phyloP scores from a whole-genome alignment of 53 echinoderm and acorn worm genomes.

The Luidia sarsii region DNA sequence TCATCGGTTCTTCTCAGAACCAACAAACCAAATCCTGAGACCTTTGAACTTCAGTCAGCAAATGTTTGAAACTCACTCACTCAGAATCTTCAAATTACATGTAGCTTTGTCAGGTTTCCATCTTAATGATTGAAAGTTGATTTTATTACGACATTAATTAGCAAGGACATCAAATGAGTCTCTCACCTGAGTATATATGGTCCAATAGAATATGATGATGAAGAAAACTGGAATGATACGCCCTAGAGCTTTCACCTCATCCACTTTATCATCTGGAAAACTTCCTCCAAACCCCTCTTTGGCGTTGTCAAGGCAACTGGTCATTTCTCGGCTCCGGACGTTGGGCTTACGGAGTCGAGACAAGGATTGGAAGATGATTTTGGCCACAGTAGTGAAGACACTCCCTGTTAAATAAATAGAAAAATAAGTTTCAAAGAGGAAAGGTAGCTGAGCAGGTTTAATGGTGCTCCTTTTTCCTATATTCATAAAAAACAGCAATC shows the following conservation, averaged over 20 bases:
- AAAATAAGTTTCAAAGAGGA: too few relatives aligned
- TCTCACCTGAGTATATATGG: conserved; percentile 85
- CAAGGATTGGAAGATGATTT: conserved; percentile 54
- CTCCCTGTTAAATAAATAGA: too few relatives aligned
- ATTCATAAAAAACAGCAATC: too few relatives aligned
- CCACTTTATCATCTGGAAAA: conserved; percentile 73
- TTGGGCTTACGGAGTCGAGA: conserved; percentile 40
- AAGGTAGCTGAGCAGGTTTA: too few relatives aligned
- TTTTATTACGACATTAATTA: too few relatives aligned
- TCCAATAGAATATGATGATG: conserved; percentile 89
- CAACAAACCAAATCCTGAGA: too few relatives aligned
- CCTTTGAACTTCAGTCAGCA: not conserved
- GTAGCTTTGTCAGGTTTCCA: too few relatives aligned
- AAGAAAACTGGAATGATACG: conserved; percentile 86
- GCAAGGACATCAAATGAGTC: not conserved
- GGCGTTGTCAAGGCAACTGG: conserved; percentile 74
- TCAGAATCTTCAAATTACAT: not conserved
- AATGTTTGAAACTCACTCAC: not conserved
- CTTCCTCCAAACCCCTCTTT: conserved; percentile 81
- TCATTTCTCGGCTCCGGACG: conserved; percentile 16
- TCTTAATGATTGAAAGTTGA: not conserved
- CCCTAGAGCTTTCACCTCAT: conserved; percentile 76
- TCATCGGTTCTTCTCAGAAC: too few relatives aligned
- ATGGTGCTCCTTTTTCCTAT: too few relatives aligned
- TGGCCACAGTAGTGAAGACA: conserved; percentile 77